A percentile compares a stretch with the other conserved stretches of the same genome.
Conservation (phyloP, 2,888 invertebrate species). For the Agrochola macilenta region DNA sequence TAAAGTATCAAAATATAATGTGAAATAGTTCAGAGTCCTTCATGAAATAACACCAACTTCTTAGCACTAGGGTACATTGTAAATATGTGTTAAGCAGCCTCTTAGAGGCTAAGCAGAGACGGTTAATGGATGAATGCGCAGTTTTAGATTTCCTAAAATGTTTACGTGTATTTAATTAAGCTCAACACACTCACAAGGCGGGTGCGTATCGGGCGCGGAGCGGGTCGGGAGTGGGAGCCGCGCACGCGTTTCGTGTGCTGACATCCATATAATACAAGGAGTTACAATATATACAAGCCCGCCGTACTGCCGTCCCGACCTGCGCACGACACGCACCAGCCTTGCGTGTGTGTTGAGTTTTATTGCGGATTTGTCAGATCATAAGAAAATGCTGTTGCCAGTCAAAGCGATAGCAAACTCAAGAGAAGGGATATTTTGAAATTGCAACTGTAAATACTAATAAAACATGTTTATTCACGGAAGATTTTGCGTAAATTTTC, state of each 20-base stretch:
- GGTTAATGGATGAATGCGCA: slow-evolving; percentile 77
- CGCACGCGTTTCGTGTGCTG: no score
- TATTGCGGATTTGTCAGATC: background rate
- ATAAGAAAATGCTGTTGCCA: background rate
- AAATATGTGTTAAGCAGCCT: slow-evolving; percentile 82
- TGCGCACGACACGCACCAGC: no score
- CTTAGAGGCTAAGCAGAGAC: slow-evolving; percentile 84
- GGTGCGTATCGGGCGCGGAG: no score
- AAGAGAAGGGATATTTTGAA: background rate
- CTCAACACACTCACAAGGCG: no score
- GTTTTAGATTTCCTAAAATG: slow-evolving; percentile 78
- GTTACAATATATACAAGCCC: no score
- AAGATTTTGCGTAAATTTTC: background rate
- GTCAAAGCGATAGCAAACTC: background rate
- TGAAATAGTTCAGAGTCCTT: slow-evolving; percentile 65
- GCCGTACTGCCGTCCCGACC: no score
- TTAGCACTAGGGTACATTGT: slow-evolving; percentile 71
- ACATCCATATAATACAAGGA: no score
- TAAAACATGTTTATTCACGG: background rate
- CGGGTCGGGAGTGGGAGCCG: no score
- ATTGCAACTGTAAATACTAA: background rate
- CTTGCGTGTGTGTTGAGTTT: background rate
- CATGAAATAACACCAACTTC: slow-evolving; percentile 64
- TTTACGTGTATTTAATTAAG: background rate
- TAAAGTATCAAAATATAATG: slow-evolving; percentile 18